Percentiles rank a stretch among this genome's conserved stretches.
phyloP scores from a whole-genome alignment of 2,113 vertebrate species.

The Sardina pilchardus region DNA sequence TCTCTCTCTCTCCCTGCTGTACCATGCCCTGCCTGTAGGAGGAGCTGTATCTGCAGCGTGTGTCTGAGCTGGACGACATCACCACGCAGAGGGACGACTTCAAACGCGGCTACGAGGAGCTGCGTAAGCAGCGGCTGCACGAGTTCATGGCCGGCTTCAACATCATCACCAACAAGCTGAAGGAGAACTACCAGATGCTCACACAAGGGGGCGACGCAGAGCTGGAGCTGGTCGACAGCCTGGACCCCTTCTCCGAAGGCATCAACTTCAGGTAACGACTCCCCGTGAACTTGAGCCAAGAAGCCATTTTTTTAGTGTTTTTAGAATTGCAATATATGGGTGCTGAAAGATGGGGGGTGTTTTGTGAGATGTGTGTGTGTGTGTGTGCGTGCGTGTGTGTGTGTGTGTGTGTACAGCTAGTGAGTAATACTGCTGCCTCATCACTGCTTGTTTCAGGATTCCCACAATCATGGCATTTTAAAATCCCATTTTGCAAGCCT shows the following conservation, averaged over 20 bases:
- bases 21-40: constrained; percentile 85
- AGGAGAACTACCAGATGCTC: constrained; percentile 99
- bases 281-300: background rate
- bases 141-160: constrained; percentile 98
- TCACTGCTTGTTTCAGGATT: background rate
- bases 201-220: constrained; percentile 95
- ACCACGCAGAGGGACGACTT: constrained; percentile 86
- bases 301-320: too few species aligned
- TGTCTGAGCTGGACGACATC: constrained; percentile 88
- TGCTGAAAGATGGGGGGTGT: background rate
- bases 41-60: constrained; percentile 88
- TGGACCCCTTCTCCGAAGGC: constrained; percentile 98
- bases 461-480: too few species aligned
- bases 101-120: constrained; percentile 83
- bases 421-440: background rate
- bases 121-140: constrained; percentile 90
- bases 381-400: too few species aligned
- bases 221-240: constrained; percentile 93
- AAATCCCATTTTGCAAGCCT: too few species aligned
- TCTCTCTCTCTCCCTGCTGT: background rate
- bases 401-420: background rate
- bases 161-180: constrained; percentile 93
- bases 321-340: background rate
- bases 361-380: background rate
- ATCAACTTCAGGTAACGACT: constrained; percentile 88